Evolutionary conservation across 1,140 invertebrate genomes (phyloP), one percentile per base, ranked within the genome.

Genomic region (Leptopilina clavipes): DNA sequence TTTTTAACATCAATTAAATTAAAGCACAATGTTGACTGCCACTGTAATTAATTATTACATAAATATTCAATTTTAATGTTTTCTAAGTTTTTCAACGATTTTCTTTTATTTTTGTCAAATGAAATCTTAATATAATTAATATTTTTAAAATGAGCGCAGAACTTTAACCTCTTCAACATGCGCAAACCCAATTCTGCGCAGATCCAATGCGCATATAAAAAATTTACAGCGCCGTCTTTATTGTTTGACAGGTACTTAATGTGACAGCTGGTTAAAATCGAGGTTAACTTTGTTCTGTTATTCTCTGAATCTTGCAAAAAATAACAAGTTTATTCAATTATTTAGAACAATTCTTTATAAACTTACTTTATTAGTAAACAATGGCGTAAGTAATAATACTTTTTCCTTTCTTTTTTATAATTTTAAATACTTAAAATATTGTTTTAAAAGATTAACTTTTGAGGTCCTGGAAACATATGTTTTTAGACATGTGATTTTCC

Each of bases 251-350:
- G 25, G 12, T 59, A 59, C 10, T 22, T 9, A 52, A 52, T 3
- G n/a, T 52, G 48, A 52, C 48, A 65, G 25, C 12, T 72, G 31
- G 72, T 71, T 70, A 71, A 54, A 71, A 71, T 73, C 56, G 72
- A 71, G 73, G 43, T 71, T 52, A 52, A 17, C n/a, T 52, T 65
- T 37, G 59, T 65, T 12, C 7, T 19, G 19, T 22, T 6, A n/a
- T 14, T 65, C 25, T 70, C 74, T 77, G 45, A 71, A 18, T 45
- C 65, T 80, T 74, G 45, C 43, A 59, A 59, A 44, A 73, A 79
- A 6, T 0, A 40, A 40, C 37, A 40, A 40, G 3, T 40, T 40
- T 40, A 40, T 40, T 52, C 7, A 52, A n/a, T 45, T 5, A 31
- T 5, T 31, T 45, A 3, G 6, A 52, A n/a, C 48, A 52, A 52